A percentile compares a stretch with the other conserved stretches of the same genome.
Evolutionary conservation across 2,113 vertebrate genomes (phyloP).

Genomic region (Eretmodus cyanostictus): DNA sequence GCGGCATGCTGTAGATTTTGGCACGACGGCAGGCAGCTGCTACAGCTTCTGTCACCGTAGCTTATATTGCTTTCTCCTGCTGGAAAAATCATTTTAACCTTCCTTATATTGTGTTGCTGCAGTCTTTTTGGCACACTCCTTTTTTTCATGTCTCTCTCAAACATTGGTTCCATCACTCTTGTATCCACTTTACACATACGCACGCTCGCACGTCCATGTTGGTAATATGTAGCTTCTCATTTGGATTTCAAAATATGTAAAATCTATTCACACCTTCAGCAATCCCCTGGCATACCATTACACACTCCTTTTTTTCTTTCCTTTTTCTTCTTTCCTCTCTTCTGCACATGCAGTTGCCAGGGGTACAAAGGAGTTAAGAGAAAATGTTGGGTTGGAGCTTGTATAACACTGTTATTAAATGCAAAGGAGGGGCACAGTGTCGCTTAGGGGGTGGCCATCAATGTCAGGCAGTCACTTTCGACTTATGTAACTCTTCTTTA

Average conservation of each 20-base stretch:
- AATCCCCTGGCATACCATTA: neutral
- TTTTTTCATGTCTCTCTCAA: neutral
- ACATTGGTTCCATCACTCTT: neutral
- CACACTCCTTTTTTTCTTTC: neutral
- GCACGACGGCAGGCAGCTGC: neutral
- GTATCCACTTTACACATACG: neutral
- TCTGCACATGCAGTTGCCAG: neutral
- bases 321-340: neutral
- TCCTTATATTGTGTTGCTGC: slow-evolving; percentile 29
- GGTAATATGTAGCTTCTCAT: neutral
- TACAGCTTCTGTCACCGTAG: slow-evolving; percentile 19
- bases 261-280: neutral
- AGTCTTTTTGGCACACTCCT: neutral
- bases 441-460: neutral
- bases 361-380: neutral
- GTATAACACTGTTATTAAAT: slow-evolving; percentile 21
- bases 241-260: neutral
- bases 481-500: slow-evolving; percentile 27
- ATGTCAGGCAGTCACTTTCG: slow-evolving; percentile 27
- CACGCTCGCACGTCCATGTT: neutral
- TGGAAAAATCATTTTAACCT: slow-evolving; percentile 19
- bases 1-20: slow-evolving; percentile 29
- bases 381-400: slow-evolving; percentile 23
- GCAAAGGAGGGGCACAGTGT: neutral
- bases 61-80: slow-evolving; percentile 28